Base-by-base conservation (phyloP, 2,888 invertebrate genomes). In the Yponomeuta plumbellus region DNA sequence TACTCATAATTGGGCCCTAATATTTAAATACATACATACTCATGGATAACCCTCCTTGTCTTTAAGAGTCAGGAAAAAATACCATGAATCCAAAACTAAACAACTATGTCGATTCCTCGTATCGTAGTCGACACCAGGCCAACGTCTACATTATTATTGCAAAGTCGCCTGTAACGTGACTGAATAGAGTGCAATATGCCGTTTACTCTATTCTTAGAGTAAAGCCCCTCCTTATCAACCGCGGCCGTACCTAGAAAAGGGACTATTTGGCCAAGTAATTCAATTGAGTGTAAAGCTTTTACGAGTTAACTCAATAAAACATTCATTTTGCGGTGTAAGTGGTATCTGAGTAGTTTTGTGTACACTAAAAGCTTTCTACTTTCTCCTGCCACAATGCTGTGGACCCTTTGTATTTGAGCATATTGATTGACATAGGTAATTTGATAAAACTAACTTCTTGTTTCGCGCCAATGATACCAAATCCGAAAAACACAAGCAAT, bases 261-360 rank as follows among this genome's bases (percentile, higher is more conserved):
- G 65, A 40, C 65, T 65, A 22, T 81, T 77, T 73, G 74, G 70
- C 66, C 73, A 77, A 80, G 79, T 80, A 76, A 81, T 78, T 75
- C 78, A 79, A 81, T 81, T 76, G 74, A 74, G 74, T 72, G 76
- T 72, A 73, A 75, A 76, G 80, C 81, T 82, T 77, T 81, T 79
- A 80, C 73, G 71, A 68, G 76, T 72, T 80, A 83, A 85, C 77
- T 77, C 75, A 75, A 85, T 85, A 81, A 82, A 81, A 80, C 74
- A 81, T 83, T 83, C 77, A 65, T 65, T 59, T 65, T 65, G 65
- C 59, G 70, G 76, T 75, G 75, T 72, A 76, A 78, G 74, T 74
- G 74, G 75, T 76, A 78, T 77, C 75, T 79, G 76, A 80, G 80
- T 80, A 81, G 82, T 83, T 81, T 79, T 75, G 77, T 79, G 26